phyloP scores from a whole-genome alignment of 1,140 invertebrate species.

The Lethrus apterus region DNA sequence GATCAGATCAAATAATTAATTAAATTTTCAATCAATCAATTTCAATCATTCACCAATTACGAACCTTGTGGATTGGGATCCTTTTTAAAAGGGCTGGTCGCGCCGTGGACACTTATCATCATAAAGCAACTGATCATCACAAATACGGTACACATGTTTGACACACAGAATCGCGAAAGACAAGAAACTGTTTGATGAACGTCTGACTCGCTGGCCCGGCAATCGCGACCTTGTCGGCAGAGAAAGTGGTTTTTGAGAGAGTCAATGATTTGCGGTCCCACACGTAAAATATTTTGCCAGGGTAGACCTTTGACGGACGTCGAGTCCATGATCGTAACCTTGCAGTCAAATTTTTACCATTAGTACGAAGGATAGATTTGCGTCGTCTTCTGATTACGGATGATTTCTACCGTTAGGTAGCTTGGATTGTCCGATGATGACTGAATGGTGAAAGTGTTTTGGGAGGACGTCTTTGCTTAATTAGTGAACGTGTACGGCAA shows the following conservation, averaged over 20 bases:
- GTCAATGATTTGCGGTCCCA: slow-evolving; percentile 1
- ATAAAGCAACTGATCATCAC: slow-evolving; percentile 1
- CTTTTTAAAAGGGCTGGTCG: slow-evolving; percentile 1
- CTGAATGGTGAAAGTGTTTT: slow-evolving; percentile 8
- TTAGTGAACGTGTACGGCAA: no score
- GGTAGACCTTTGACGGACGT: neutral
- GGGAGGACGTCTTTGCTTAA: no score
- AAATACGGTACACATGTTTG: slow-evolving; percentile 1
- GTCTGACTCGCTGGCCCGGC: slow-evolving; percentile 4
- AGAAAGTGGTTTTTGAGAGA: slow-evolving; percentile 12
- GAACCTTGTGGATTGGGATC: neutral
- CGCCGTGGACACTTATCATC: neutral
- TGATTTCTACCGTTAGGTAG: neutral
- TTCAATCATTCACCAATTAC: no score
- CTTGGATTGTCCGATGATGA: neutral
- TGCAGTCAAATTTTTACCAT: no score
- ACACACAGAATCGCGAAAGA: neutral
- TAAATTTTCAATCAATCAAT: no score
- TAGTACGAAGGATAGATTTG: slow-evolving; percentile 1
- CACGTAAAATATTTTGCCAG: neutral
- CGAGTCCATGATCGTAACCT: slow-evolving; percentile 13
- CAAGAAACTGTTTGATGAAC: slow-evolving; percentile 3
- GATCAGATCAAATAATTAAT: no score
- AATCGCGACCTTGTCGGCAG: slow-evolving; percentile 7
- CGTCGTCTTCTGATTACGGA: neutral